Evolutionary conservation across 1,140 invertebrate genomes (phyloP), one percentile per base, ranked within the genome.

Genomic region (Thereuonema tuberculata): DNA sequence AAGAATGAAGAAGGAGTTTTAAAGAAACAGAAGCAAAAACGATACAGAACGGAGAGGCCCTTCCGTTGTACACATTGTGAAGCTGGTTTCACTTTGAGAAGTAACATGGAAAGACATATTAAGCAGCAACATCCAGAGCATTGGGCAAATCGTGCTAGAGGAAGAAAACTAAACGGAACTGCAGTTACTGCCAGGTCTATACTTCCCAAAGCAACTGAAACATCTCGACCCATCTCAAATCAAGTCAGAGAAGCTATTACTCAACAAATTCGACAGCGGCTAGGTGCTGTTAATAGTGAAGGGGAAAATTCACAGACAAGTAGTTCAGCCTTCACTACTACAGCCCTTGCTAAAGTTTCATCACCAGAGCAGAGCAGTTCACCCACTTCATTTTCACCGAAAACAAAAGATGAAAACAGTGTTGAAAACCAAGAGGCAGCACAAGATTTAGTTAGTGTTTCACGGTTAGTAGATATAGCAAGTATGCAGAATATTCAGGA

Each of bases 51-150:
- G n/a, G 89, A 93, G 70, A 78, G 89, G 23, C 89, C 89, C 0
- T 93, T 92, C 67, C 83, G 83, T 0, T 94, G 91, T 71, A 87
- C 87, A 37, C 85, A 90, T 65, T 93, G 91, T 68, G 84, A 86
- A 0, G 88, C 89, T 0, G 78, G 86, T 52, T 95, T 95, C 67
- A 93, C 90, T 0, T 71, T 94, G 0, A 79, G 89, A 48, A 92
- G 89, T 5, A 93, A 93, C 67, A 93, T 93, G 89, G 90, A 94
- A 71, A 75, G 90, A 0, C 91, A 95, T 62, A 86, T 93, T 0
- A 94, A 94, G 69, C 89, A 93, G 65, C 90, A 93, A 66, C 91
- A 94, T 76, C 89, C 89, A 0, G 85, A 90, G 55, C 83, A 81
- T 64, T 93, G 89, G 86, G 20, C 50, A 23, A 5, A n/a, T 2